Percentiles rank a stretch among this genome's conserved stretches.
phyloP scores from a whole-genome alignment of 1,140 invertebrate genomes.

The Drosophila pectinifera region DNA sequence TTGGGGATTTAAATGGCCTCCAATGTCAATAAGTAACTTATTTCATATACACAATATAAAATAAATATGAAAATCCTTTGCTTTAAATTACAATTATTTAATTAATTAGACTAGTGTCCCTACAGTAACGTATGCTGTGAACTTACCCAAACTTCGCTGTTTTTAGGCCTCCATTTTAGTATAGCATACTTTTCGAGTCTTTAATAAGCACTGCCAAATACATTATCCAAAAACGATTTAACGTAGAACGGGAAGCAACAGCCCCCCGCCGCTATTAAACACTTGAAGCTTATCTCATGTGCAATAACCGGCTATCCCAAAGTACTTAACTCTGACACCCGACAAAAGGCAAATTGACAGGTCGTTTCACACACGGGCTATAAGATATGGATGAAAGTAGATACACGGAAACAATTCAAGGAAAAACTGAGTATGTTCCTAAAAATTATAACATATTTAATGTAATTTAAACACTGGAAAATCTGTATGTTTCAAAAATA shows the following conservation, averaged over 20 bases:
- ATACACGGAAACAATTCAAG: constrained; percentile 10
- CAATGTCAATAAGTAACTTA: too few relatives aligned
- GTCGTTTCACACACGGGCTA: constrained; percentile 35
- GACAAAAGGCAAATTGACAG: constrained; percentile 57
- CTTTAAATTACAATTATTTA: too few relatives aligned
- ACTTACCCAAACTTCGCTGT: not conserved
- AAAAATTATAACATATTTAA: too few relatives aligned
- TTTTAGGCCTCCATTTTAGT: not conserved
- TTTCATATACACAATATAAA: too few relatives aligned
- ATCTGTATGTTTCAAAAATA: not conserved
- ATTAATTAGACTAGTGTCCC: too few relatives aligned
- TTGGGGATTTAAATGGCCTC: too few relatives aligned
- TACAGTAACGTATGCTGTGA: too few relatives aligned
- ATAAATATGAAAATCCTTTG: too few relatives aligned
- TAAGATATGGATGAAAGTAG: constrained; percentile 4
- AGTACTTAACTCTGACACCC: constrained; percentile 53
- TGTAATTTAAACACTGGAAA: not conserved
- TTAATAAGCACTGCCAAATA: not conserved
- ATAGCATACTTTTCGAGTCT: constrained; percentile 12
- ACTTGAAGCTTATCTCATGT: constrained; percentile 41
- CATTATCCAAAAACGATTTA: constrained; percentile 12
- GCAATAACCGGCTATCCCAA: constrained; percentile 43
- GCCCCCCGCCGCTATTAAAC: not conserved
- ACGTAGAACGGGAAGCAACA: not conserved
- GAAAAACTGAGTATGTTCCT: too few relatives aligned